phyloP scores from a whole-genome alignment of 2,888 invertebrate genomes.

The Oligia latruncula region DNA sequence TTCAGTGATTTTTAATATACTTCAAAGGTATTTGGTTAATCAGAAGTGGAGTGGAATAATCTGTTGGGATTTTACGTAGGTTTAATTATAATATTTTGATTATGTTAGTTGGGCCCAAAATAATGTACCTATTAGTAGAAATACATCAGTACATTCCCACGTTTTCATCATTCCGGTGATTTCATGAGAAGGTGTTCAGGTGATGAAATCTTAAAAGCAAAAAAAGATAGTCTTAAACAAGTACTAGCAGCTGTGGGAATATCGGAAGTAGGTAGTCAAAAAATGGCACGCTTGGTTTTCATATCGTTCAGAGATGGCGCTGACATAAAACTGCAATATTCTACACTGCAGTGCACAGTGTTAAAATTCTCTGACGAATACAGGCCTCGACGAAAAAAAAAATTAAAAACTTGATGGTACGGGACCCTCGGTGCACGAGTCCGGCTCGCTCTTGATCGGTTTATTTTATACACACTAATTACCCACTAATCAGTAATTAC shows the following conservation, averaged over 20 bases:
- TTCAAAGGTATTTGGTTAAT: constrained; percentile 38
- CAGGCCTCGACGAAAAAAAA: too few species aligned
- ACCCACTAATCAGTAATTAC: too few species aligned
- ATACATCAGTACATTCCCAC: neutral
- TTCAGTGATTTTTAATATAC: constrained; percentile 47
- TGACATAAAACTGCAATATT: too few species aligned
- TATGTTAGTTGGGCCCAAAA: neutral
- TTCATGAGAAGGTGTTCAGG: neutral
- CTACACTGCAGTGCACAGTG: too few species aligned
- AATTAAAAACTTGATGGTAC: too few species aligned
- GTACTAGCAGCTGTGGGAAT: neutral
- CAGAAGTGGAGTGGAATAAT: constrained; percentile 12
- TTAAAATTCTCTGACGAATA: too few species aligned
- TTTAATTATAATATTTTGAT: neutral
- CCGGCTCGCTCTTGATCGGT: too few species aligned
- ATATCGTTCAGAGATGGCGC: too few species aligned
- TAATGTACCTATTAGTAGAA: neutral
- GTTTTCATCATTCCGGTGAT: neutral
- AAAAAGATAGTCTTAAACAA: neutral
- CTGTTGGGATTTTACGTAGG: neutral
- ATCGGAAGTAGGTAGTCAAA: too few species aligned
- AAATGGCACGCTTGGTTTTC: too few species aligned
- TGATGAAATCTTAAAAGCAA: neutral
- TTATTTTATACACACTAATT: too few species aligned
- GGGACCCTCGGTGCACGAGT: too few species aligned